Evolutionary conservation across 2,113 vertebrate species (phyloP).

Genomic region (Paramisgurnus dabryanus): DNA sequence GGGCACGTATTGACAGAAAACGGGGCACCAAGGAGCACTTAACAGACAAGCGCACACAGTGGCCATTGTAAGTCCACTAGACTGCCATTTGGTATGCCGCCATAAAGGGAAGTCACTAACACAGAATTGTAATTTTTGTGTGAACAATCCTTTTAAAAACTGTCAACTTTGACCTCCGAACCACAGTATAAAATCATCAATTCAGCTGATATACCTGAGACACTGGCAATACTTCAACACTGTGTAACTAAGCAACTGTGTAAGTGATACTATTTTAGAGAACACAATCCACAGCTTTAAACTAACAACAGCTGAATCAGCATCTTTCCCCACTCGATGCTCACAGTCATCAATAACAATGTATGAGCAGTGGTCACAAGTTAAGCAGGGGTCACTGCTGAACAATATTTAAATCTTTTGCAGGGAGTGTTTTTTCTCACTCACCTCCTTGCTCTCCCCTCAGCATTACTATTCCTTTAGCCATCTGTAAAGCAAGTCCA

Average conservation of each 20-base stretch:
- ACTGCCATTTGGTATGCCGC: too few species aligned
- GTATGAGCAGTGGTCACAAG: slow-evolving; percentile 2
- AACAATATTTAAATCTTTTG: slow-evolving; percentile 8
- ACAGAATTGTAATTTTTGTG: too few species aligned
- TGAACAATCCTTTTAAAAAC: too few species aligned
- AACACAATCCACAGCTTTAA: slow-evolving; percentile 23
- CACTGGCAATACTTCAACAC: neutral
- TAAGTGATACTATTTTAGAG: neutral
- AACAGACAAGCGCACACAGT: too few species aligned
- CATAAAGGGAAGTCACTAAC: too few species aligned
- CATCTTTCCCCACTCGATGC: neutral
- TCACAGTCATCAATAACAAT: slow-evolving; percentile 5
- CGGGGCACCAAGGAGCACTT: too few species aligned
- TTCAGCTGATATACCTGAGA: neutral
- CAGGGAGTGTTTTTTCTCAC: neutral
- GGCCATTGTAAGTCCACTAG: too few species aligned
- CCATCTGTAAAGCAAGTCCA: slow-evolving; percentile 31
- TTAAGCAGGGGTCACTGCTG: neutral
- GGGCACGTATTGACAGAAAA: too few species aligned
- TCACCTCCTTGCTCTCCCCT: neutral
- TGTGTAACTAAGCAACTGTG: neutral
- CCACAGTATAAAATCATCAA: too few species aligned
- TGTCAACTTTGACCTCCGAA: neutral
- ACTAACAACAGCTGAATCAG: slow-evolving; percentile 49
- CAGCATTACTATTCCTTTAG: neutral